Conservation (phyloP, 1,140 invertebrate species). For the Arctopsyche grandis region DNA sequence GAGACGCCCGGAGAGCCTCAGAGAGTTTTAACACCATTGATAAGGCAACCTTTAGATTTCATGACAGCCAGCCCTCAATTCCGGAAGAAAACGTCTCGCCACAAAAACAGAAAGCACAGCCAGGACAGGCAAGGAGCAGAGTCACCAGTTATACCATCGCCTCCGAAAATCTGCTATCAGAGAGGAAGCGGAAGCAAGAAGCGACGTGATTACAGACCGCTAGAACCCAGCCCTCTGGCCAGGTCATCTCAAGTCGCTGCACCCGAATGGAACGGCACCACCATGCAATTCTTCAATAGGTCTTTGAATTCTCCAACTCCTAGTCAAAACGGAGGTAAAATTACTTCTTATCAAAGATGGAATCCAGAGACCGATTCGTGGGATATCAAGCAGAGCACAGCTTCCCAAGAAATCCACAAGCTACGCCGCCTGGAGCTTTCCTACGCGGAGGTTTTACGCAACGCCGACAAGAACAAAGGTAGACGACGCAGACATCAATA, state of each 20-base stretch:
- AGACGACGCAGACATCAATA: constrained; percentile 66
- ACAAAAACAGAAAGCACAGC: constrained; percentile 70
- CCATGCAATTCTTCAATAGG: constrained; percentile 73
- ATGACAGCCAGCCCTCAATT: constrained; percentile 69
- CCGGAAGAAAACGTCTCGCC: constrained; percentile 72
- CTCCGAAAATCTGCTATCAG: constrained; percentile 68
- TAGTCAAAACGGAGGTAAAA: constrained; percentile 64
- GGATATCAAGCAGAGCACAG: constrained; percentile 77
- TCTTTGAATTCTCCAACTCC: constrained; percentile 67
- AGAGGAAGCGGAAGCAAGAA: constrained; percentile 67
- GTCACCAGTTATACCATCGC: constrained; percentile 70
- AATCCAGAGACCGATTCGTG: constrained; percentile 65
- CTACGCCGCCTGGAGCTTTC: constrained; percentile 82
- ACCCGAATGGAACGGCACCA: constrained; percentile 72
- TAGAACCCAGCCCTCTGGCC: constrained; percentile 63
- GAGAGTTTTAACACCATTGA: constrained; percentile 67
- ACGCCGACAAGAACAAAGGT: constrained; percentile 69
- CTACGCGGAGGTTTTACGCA: constrained; percentile 83
- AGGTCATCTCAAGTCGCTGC: constrained; percentile 51
- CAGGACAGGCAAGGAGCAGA: constrained; percentile 70
- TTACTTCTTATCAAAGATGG: constrained; percentile 64
- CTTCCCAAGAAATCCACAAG: constrained; percentile 82
- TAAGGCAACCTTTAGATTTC: constrained; percentile 74
- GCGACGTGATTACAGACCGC: constrained; percentile 66
- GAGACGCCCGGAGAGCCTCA: constrained; percentile 39